Evolutionary conservation across 2,113 vertebrate genomes (phyloP).

Genomic region (Macquaria ambigua): DNA sequence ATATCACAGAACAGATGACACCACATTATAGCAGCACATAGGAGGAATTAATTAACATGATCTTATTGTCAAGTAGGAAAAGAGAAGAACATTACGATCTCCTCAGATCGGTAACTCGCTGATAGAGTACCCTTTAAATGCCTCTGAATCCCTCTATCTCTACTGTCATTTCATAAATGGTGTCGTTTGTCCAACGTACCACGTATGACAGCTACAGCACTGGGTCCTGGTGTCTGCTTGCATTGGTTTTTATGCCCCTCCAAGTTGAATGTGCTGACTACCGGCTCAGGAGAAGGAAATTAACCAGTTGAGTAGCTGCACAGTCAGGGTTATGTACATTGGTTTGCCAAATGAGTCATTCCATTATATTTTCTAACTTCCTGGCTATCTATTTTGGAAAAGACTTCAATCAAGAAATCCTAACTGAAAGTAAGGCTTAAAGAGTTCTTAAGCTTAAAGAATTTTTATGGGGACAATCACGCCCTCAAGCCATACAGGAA

Average conservation of each 20-base stretch:
- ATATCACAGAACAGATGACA: conserved; percentile 72
- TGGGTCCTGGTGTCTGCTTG: conserved; percentile 44
- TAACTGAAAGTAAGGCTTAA: not conserved
- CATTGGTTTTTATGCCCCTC: conserved; percentile 34
- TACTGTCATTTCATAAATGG: conserved; percentile 66
- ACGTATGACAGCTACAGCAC: conserved; percentile 33
- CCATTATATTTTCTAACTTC: conserved; percentile 11
- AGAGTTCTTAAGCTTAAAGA: not conserved
- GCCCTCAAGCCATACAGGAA: not conserved
- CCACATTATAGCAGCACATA: conserved; percentile 71
- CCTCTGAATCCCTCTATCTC: conserved; percentile 51
- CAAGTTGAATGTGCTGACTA: conserved; percentile 39
- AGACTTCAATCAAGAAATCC: not conserved
- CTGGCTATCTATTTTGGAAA: not conserved
- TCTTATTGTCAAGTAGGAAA: conserved; percentile 74
- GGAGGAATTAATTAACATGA: conserved; percentile 76
- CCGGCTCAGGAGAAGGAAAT: conserved; percentile 25
- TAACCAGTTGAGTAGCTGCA: conserved; percentile 28
- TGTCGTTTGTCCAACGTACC: conserved; percentile 58
- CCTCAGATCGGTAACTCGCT: conserved; percentile 70
- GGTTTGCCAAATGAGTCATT: conserved; percentile 36
- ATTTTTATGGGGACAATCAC: too few relatives aligned
- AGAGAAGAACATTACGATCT: conserved; percentile 58
- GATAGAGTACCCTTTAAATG: conserved; percentile 75
- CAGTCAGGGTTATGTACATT: conserved; percentile 14